phyloP scores from a whole-genome alignment of 2,888 invertebrate genomes.

The Deladenus siricidicola region DNA sequence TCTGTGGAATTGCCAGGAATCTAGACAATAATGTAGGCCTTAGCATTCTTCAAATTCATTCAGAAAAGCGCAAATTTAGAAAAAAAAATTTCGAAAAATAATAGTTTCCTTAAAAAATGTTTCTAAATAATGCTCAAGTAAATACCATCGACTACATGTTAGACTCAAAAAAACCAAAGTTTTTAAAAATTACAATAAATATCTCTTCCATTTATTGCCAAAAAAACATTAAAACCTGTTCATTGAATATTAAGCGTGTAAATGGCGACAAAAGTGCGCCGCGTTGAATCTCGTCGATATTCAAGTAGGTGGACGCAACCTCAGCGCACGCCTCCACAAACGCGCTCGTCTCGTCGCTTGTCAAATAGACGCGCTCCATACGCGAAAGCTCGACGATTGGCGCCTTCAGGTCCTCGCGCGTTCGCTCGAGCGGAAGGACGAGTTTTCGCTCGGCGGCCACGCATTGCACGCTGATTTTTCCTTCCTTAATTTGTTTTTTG shows the following conservation, averaged over 20 bases:
- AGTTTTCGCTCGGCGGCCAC: slow-evolving; percentile 21
- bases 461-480: slow-evolving; percentile 24
- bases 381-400: slow-evolving; percentile 20
- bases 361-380: slow-evolving; percentile 19
- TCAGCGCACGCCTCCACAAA: slow-evolving; percentile 17
- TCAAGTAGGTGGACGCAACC: slow-evolving; percentile 18
- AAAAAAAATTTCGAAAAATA: too few species aligned
- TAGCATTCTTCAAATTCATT: too few species aligned
- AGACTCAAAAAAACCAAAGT: too few species aligned
- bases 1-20: slow-evolving; percentile 20
- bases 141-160: too few species aligned
- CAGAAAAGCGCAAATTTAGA: too few species aligned
- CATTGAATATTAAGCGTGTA: slow-evolving; percentile 18
- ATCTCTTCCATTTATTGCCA: too few species aligned
- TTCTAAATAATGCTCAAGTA: too few species aligned
- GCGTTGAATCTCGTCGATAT: slow-evolving; percentile 22
- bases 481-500: slow-evolving; percentile 2
- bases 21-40: slow-evolving; percentile 8
- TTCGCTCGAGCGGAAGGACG: slow-evolving; percentile 24
- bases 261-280: slow-evolving; percentile 15
- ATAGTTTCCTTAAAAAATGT: too few species aligned
- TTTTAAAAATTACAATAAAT: too few species aligned
- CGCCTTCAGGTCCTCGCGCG: slow-evolving; percentile 30
- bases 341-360: slow-evolving; percentile 15
- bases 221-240: too few species aligned